Conservation (phyloP, 2,113 vertebrate species). For the Oxyura jamaicensis region DNA sequence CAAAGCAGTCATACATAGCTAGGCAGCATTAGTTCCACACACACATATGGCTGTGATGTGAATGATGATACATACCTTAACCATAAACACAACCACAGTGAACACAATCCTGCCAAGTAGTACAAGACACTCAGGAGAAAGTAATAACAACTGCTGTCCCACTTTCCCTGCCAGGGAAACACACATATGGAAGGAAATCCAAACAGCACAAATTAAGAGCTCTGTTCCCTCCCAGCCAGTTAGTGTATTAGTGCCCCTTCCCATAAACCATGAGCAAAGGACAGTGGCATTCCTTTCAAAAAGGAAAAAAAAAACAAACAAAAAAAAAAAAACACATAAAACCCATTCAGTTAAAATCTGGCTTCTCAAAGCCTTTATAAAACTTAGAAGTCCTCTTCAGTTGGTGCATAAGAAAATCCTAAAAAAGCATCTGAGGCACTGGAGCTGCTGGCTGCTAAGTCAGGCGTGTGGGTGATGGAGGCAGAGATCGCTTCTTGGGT, state of each 20-base stretch:
- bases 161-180: not conserved
- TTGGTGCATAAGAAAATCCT: constrained; percentile 93
- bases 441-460: constrained; percentile 84
- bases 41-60: not conserved
- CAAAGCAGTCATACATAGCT: not conserved
- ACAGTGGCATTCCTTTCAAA: not conserved
- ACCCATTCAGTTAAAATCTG: constrained; percentile 32
- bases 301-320: not conserved
- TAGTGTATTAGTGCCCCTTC: constrained; percentile 44
- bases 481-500: constrained; percentile 91
- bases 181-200: not conserved
- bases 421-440: constrained; percentile 87
- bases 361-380: constrained; percentile 30
- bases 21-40: not conserved
- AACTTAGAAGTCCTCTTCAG: constrained; percentile 81
- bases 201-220: not conserved
- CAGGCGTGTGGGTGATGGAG: constrained; percentile 91
- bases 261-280: not conserved
- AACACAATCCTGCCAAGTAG: not conserved
- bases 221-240: not conserved
- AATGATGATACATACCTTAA: not conserved
- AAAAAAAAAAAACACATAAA: not conserved
- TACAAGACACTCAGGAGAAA: not conserved
- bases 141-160: not conserved
- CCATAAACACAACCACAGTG: constrained; percentile 6